phyloP scores from a whole-genome alignment of 2,888 invertebrate species.

The Gortyna flavago region DNA sequence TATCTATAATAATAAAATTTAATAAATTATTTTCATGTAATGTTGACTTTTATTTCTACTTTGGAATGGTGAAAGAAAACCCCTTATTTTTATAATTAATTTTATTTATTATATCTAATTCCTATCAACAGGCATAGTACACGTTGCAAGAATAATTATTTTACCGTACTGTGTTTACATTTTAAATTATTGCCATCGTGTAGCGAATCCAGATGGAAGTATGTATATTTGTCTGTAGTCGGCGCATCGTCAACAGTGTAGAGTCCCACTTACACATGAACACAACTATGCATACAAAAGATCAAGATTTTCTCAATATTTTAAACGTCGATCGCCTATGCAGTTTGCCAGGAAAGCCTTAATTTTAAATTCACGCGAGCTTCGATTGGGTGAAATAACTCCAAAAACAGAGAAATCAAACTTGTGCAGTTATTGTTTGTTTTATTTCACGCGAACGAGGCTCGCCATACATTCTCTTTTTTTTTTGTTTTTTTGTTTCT shows the following conservation, averaged over 20 bases:
- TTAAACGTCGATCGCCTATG: constrained; percentile 77
- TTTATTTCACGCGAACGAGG: constrained; percentile 84
- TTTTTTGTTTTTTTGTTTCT: constrained; percentile 71
- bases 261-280: constrained; percentile 67
- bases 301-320: constrained; percentile 65
- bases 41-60: constrained; percentile 51
- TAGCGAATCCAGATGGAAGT: constrained; percentile 64
- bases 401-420: constrained; percentile 73
- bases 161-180: constrained; percentile 79
- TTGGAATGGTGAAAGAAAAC: constrained; percentile 71
- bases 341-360: constrained; percentile 86
- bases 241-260: constrained; percentile 69
- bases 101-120: constrained; percentile 89
- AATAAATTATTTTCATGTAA: constrained; percentile 66
- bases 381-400: constrained; percentile 82
- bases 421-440: constrained; percentile 69
- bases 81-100: constrained; percentile 82
- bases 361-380: constrained; percentile 80
- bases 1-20: constrained; percentile 59
- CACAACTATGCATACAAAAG: constrained; percentile 76
- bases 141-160: constrained; percentile 88
- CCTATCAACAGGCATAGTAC: constrained; percentile 89
- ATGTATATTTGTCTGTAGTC: constrained; percentile 51
- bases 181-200: constrained; percentile 69
- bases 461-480: constrained; percentile 80